Evolutionary conservation across 2,113 vertebrate species (phyloP).

Genomic region (Leucoraja erinaceus): DNA sequence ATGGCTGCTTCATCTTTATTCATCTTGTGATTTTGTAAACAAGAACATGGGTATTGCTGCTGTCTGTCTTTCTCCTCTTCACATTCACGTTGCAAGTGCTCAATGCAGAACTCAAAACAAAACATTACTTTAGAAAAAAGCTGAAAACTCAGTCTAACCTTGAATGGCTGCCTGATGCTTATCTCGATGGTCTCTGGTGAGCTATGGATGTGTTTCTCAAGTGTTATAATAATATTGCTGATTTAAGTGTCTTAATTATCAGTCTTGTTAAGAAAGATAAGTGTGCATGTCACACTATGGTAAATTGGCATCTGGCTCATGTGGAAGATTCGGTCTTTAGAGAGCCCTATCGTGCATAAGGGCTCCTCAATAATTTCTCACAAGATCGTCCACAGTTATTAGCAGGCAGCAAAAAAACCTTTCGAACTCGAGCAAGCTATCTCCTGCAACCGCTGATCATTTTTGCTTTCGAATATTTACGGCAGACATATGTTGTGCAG

Average conservation of each 20-base stretch:
- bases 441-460: neutral
- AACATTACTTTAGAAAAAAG: neutral
- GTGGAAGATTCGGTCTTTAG: neutral
- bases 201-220: neutral
- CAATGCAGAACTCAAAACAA: neutral
- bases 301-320: neutral
- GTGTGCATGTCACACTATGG: neutral
- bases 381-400: neutral
- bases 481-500: neutral
- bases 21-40: neutral
- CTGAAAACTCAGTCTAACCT: slow-evolving; percentile 17
- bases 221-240: neutral
- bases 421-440: neutral
- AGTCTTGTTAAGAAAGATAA: neutral
- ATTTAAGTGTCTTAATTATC: slow-evolving; percentile 31
- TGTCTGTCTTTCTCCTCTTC: neutral
- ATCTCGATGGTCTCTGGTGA: neutral
- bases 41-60: neutral
- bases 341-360: neutral
- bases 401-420: neutral
- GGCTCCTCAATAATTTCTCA: neutral
- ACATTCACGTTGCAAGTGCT: neutral
- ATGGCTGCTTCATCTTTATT: neutral
- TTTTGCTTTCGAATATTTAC: neutral
- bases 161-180: neutral